phyloP scores from a whole-genome alignment of 1,140 invertebrate genomes.

The Solen grandis region DNA sequence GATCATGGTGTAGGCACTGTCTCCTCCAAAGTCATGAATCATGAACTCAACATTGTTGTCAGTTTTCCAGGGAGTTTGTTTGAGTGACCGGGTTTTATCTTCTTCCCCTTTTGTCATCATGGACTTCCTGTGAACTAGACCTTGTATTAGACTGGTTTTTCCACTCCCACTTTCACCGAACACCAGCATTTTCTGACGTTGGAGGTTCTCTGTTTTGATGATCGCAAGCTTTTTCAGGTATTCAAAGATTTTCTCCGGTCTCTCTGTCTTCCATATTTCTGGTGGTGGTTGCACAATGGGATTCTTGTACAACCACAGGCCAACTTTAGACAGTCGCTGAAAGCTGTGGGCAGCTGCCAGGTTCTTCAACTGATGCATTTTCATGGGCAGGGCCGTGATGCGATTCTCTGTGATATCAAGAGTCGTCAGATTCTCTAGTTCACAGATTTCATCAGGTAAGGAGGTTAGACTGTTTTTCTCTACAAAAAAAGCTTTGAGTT shows the following conservation, averaged over 20 bases:
- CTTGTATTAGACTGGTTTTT: conserved; percentile 75
- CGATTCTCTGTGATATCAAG: conserved; percentile 77
- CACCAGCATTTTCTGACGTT: conserved; percentile 77
- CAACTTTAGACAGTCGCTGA: conserved; percentile 73
- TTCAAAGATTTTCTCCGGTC: conserved; percentile 76
- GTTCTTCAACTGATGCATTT: conserved; percentile 71
- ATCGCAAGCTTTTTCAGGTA: conserved; percentile 78
- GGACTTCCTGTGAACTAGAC: conserved; percentile 68
- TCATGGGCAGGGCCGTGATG: conserved; percentile 73
- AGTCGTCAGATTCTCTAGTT: conserved; percentile 74
- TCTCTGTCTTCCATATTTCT: conserved; percentile 78
- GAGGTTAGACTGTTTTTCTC: conserved; percentile 73
- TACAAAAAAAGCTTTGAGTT: conserved; percentile 67
- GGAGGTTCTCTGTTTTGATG: conserved; percentile 77
- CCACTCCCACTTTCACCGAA: conserved; percentile 75
- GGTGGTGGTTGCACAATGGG: conserved; percentile 77
- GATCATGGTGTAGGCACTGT: conserved; percentile 70
- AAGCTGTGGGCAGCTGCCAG: conserved; percentile 76
- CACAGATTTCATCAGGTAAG: conserved; percentile 76
- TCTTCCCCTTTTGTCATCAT: conserved; percentile 57
- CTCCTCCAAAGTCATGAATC: conserved; percentile 77
- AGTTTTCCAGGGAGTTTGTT: conserved; percentile 74
- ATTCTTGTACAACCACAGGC: conserved; percentile 80
- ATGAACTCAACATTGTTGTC: conserved; percentile 78
- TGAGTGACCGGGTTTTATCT: conserved; percentile 67